These are phyloP conservation scores for Parapristionchus giblindavisi DNA, from an alignment of 2,888 invertebrate genomes.

Conservation along the genomic window DNA sequence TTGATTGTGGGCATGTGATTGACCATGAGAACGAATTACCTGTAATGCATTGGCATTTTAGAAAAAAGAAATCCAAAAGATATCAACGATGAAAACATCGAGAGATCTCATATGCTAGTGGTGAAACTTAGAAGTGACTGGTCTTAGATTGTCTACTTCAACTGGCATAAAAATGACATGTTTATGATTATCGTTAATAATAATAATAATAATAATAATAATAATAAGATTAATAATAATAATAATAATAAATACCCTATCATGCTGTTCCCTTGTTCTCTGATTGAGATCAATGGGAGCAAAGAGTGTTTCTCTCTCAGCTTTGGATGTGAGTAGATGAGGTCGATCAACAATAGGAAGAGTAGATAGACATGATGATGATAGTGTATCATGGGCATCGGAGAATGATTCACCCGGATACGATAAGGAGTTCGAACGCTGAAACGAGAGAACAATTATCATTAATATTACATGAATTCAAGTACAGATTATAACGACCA, in stretches of 20 bases:
- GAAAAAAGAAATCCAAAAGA: too few species aligned
- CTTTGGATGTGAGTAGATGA: constrained; percentile 29
- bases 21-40: constrained; percentile 30
- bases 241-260: constrained; percentile 75
- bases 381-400: constrained; percentile 71
- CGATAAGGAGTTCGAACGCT: constrained; percentile 60
- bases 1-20: constrained; percentile 25
- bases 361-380: constrained; percentile 41
- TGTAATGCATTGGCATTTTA: neutral
- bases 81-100: too few species aligned
- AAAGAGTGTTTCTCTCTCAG: constrained; percentile 31
- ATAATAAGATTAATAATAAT: constrained; percentile 67
- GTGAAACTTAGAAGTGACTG: too few species aligned
- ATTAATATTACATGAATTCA: too few species aligned
- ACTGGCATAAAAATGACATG: too few species aligned
- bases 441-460: constrained; percentile 8
- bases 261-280: constrained; percentile 31
- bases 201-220: neutral
- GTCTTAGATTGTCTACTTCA: too few species aligned
- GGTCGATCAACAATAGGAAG: constrained; percentile 43
- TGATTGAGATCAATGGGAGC: constrained; percentile 10
- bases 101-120: too few species aligned
- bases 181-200: too few species aligned
- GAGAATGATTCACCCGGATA: constrained; percentile 58
- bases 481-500: too few species aligned